Evolutionary conservation across 1,140 invertebrate genomes (phyloP).

Genomic region (Eriosoma lanigerum): DNA sequence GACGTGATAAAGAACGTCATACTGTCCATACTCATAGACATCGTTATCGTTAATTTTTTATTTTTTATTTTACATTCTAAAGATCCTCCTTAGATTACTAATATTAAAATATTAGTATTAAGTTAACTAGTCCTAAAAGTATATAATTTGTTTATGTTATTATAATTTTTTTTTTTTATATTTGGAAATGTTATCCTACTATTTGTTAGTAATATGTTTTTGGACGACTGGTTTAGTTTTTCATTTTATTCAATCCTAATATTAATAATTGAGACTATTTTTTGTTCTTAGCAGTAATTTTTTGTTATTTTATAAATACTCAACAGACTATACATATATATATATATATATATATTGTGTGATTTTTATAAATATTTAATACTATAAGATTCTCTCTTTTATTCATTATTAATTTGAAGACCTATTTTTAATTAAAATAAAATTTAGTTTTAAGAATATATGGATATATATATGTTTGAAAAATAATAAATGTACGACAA

Average conservation of each 20-base stretch:
- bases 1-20: constrained; percentile 30
- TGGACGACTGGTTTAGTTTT: constrained; percentile 5
- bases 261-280: neutral
- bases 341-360: neutral
- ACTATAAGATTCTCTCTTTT: neutral
- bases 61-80: neutral
- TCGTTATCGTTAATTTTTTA: constrained; percentile 25
- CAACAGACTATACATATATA: neutral
- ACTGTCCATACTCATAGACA: constrained; percentile 23
- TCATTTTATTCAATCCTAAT: neutral
- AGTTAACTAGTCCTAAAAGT: constrained; percentile 30
- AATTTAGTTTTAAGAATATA: neutral
- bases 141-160: neutral
- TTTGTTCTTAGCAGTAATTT: neutral
- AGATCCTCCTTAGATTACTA: constrained; percentile 26
- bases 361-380: constrained; percentile 5
- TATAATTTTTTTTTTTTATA: constrained; percentile 2
- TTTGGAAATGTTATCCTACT: constrained; percentile 1
- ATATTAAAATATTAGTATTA: constrained; percentile 39
- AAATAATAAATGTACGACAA: too few relatives aligned
- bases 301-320: constrained; percentile 2
- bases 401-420: neutral
- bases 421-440: neutral
- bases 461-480: too few relatives aligned
- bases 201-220: neutral